phyloP scores from a whole-genome alignment of 2,113 vertebrate species.

The Odontophorus gujanensis region DNA sequence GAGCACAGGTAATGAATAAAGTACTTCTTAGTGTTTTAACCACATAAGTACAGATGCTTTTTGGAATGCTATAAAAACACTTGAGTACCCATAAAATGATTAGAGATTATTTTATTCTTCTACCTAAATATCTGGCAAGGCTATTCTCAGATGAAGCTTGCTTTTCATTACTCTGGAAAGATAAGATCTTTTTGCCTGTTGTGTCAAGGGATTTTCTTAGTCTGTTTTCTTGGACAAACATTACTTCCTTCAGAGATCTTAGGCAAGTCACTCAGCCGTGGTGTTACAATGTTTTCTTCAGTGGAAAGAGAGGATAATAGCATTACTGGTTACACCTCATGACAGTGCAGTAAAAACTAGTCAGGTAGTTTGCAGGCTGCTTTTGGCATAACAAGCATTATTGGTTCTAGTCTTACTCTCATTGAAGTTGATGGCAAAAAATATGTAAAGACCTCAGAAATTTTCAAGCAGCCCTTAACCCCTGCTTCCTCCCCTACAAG shows the following conservation, averaged over 20 bases:
- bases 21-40: neutral
- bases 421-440: neutral
- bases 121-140: neutral
- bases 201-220: neutral
- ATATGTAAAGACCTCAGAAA: neutral
- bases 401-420: neutral
- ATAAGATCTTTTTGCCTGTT: neutral
- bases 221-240: constrained; percentile 43
- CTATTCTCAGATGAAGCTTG: neutral
- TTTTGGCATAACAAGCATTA: neutral
- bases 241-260: neutral
- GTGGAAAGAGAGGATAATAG: neutral
- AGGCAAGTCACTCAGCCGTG: neutral
- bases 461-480: neutral
- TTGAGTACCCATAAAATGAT: neutral
- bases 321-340: neutral
- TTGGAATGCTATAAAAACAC: neutral
- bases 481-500: neutral
- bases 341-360: neutral
- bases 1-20: neutral
- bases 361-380: neutral
- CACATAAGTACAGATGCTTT: fast-evolving
- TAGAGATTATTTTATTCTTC: neutral
- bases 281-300: neutral
- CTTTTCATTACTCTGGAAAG: neutral